Conservation (phyloP, 2,888 invertebrate genomes). For the Chrysotoxum bicinctum region DNA sequence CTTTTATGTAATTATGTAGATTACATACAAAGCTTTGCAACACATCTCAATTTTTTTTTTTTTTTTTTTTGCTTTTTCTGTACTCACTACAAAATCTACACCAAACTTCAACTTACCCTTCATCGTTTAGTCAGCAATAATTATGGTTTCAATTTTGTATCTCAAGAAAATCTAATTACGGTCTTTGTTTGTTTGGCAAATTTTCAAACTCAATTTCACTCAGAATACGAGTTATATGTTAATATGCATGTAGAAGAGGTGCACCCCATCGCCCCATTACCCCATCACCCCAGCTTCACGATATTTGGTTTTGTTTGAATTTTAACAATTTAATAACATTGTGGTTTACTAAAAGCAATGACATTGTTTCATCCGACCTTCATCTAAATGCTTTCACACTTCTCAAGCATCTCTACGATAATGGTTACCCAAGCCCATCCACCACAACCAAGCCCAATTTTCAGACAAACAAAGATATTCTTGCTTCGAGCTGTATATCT, state of each 20-base stretch:
- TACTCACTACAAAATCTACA: neutral
- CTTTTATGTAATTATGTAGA: neutral
- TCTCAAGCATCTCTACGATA: constrained; percentile 19
- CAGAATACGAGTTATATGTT: neutral
- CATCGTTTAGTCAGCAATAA: constrained; percentile 37
- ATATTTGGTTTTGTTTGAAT: constrained; percentile 24
- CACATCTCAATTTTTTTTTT: neutral
- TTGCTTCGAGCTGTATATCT: neutral
- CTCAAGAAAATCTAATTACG: constrained; percentile 61
- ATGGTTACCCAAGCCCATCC: constrained; percentile 2
- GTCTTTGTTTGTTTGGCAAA: constrained; percentile 42
- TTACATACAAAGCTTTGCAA: neutral
- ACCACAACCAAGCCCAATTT: constrained; percentile 10
- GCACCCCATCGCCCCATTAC: no score
- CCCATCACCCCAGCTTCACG: neutral
- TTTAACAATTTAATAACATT: constrained; percentile 60
- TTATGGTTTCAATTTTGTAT: constrained; percentile 55
- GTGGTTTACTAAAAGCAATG: constrained; percentile 66
- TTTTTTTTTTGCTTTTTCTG: neutral
- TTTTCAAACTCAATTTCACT: constrained; percentile 48
- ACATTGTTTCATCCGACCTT: constrained; percentile 67
- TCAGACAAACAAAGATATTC: constrained; percentile 14
- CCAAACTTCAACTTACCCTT: neutral
- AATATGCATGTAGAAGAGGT: neutral
- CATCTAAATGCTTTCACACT: constrained; percentile 63